Base-by-base conservation (phyloP, 2,888 invertebrate species). In the Hypolimnas misippus region DNA sequence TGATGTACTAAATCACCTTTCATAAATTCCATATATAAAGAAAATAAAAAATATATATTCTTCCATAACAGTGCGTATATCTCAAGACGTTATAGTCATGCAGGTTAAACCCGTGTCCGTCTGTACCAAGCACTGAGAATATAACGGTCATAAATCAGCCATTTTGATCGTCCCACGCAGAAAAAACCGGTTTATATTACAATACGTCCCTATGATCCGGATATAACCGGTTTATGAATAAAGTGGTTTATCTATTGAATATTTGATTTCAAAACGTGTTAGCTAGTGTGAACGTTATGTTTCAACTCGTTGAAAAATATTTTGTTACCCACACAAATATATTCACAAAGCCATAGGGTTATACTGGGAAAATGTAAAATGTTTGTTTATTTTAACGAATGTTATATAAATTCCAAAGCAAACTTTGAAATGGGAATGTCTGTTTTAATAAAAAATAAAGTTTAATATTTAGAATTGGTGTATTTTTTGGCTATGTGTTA, bases 101-200 rank as follows among this genome's bases (percentile, higher is more conserved):
- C 55, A 55, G 42, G 52, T 17, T 52, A 38, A 25, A 51, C 46
- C 19, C 31, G 66, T 58, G 60, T 42, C 46, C 25, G 7, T 51
- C 21, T 46, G 61, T 55, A 55, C 66, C 66, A 61, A 57, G 61
- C 57, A 66, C 64, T 35, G 46, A 51, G 44, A 61, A 57, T 63
- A 63, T 29, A 17, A 44, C 51, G 57, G 1, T 14, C 64, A 31
- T 64, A 64, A 66, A 66, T 64, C 64, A 63, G 46, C 7, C 44
- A 51, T 51, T 66, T 57, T 40, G 61, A 52, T 61, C 55, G 51
- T 44, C 35, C 17, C 62, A 51, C 54, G 57, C 51, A 52, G 57
- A 60, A 66, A 65, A 46, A 66, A 61, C 38, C 52, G 10, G 40
- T 16, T 35, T 8, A 59, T 29, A 54, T 31, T 57, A 16, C 40